Evolutionary conservation across 2,888 invertebrate species (phyloP).

Genomic region (Acholoe squamosa): DNA sequence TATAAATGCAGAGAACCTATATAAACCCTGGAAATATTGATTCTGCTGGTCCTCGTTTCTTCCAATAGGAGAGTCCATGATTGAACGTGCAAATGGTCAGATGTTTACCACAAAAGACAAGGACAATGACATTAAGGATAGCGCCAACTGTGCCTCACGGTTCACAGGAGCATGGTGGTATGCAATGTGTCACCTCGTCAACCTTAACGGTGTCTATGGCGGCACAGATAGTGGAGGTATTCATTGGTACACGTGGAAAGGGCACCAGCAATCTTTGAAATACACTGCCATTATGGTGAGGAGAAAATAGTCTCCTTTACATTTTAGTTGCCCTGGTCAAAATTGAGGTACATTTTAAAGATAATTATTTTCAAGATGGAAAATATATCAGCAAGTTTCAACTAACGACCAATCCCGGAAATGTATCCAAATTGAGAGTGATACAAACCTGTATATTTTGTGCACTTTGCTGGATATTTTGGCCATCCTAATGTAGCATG

Average conservation of each 20-base stretch:
- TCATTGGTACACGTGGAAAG: background rate
- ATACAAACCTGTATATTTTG: too few species aligned
- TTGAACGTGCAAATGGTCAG: conserved; percentile 16
- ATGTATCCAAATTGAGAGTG: too few species aligned
- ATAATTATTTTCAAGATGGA: too few species aligned
- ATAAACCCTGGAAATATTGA: too few species aligned
- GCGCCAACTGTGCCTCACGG: conserved; percentile 7
- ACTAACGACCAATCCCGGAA: too few species aligned
- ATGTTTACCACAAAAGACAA: conserved; percentile 61
- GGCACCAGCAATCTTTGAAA: background rate
- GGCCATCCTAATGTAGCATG: too few species aligned
- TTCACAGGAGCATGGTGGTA: conserved; percentile 66
- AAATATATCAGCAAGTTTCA: too few species aligned
- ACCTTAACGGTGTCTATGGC: conserved; percentile 64
- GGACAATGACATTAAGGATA: conserved; percentile 39
- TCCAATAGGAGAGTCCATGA: conserved; percentile 58
- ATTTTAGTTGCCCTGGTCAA: too few species aligned
- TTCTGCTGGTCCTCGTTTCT: background rate
- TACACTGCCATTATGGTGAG: too few species aligned
- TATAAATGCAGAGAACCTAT: background rate
- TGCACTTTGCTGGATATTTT: too few species aligned
- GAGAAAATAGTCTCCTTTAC: too few species aligned
- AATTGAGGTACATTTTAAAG: too few species aligned
- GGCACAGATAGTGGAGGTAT: background rate
- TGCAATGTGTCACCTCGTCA: conserved; percentile 57